Conservation (phyloP, 2,888 invertebrate genomes). For the Tetropium fuscum region DNA sequence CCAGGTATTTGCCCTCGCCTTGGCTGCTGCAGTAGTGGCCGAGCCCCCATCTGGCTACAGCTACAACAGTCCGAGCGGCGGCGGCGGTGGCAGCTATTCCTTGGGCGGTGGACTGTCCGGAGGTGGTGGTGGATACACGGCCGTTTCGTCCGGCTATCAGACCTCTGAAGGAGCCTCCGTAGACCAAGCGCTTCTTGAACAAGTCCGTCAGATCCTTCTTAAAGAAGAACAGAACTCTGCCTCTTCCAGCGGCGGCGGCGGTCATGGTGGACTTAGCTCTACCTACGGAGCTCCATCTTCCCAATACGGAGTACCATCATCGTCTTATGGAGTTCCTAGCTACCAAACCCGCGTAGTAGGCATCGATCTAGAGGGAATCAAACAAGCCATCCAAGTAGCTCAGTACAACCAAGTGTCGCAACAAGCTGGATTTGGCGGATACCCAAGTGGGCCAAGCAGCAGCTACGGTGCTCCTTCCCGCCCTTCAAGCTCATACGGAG, state of each 20-base stretch:
- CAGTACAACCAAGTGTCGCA: constrained; percentile 80
- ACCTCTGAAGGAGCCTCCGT: constrained; percentile 87
- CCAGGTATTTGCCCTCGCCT: constrained; percentile 86
- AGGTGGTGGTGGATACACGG: constrained; percentile 79
- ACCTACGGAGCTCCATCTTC: constrained; percentile 72
- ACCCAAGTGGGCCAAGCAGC: constrained; percentile 65
- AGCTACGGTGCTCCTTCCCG: constrained; percentile 69
- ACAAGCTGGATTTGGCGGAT: constrained; percentile 66
- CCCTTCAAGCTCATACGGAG: constrained; percentile 66
- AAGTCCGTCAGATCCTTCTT: constrained; percentile 86
- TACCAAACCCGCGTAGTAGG: constrained; percentile 78
- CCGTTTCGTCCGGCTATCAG: constrained; percentile 83
- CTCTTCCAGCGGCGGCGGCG: constrained; percentile 68
- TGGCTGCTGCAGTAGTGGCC: constrained; percentile 80
- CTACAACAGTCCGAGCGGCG: constrained; percentile 75
- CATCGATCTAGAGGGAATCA: constrained; percentile 86
- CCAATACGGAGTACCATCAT: constrained; percentile 77
- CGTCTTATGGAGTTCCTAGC: constrained; percentile 75
- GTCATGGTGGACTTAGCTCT: constrained; percentile 66
- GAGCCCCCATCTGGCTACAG: constrained; percentile 83
- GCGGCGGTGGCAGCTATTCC: constrained; percentile 63
- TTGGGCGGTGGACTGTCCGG: constrained; percentile 52
- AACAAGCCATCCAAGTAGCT: constrained; percentile 89
- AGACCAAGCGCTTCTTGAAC: constrained; percentile 83
- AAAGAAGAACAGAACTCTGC: constrained; percentile 80